These are phyloP conservation scores for Dipodomys merriami DNA, from an alignment of 2,113 vertebrate genomes.

Conservation along the genomic window DNA sequence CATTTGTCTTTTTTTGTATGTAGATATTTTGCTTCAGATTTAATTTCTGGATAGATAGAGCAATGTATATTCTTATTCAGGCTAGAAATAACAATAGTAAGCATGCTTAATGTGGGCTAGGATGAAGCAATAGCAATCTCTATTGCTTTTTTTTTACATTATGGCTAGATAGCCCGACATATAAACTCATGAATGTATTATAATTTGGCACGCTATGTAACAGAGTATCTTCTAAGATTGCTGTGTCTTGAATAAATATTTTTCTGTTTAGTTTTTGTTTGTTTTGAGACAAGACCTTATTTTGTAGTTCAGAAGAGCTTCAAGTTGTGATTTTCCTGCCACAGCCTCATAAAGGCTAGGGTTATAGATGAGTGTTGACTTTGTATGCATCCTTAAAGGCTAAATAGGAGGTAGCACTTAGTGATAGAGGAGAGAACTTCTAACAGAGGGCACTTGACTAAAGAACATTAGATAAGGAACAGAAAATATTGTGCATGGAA, in stretches of 20 bases:
- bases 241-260: neutral
- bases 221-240: neutral
- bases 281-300: neutral
- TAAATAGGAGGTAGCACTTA: neutral
- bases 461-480: neutral
- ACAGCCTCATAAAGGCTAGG: too few relatives aligned
- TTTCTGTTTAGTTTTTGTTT: neutral
- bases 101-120: neutral
- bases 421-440: neutral
- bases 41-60: neutral
- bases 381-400: neutral
- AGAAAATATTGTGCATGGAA: neutral
- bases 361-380: rapidly evolving
- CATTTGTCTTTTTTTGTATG: neutral
- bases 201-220: neutral
- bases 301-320: too few relatives aligned
- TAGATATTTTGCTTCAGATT: neutral
- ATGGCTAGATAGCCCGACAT: neutral
- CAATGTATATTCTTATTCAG: neutral
- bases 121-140: neutral
- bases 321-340: too few relatives aligned
- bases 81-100: neutral
- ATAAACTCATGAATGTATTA: neutral
- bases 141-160: neutral
- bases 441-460: neutral